Evolutionary conservation across 1,140 invertebrate genomes (phyloP).

Genomic region (Neelides sp.): DNA sequence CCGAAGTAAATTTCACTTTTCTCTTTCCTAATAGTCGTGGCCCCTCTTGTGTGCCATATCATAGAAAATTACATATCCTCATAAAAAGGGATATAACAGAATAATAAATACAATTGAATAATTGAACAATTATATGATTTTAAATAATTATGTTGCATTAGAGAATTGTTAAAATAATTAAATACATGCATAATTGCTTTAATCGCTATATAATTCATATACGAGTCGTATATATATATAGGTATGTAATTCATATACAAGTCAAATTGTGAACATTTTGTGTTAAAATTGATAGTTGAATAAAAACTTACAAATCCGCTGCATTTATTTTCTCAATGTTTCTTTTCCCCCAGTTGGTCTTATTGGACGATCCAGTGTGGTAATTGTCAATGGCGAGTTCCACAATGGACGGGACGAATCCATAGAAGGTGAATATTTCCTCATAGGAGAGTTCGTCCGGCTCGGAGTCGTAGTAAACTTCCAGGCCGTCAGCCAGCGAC

Average conservation of each 20-base stretch:
- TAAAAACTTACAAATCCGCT: slow-evolving; percentile 11
- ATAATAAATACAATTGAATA: too few relatives aligned
- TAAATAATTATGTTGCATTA: not conserved
- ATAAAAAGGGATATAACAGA: too few relatives aligned
- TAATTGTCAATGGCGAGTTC: slow-evolving; percentile 16
- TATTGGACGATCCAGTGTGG: not conserved
- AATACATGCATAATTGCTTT: too few relatives aligned
- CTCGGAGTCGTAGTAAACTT: slow-evolving; percentile 9
- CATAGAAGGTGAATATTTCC: slow-evolving; percentile 11
- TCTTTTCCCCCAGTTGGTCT: slow-evolving; percentile 3
- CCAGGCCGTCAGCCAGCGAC: slow-evolving; percentile 6
- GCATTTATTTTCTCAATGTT: slow-evolving; percentile 8
- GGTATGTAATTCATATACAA: not conserved
- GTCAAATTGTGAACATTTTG: too few relatives aligned
- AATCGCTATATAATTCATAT: too few relatives aligned
- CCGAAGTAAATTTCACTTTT: too few relatives aligned
- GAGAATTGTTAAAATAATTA: not conserved
- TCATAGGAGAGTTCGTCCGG: slow-evolving; percentile 4
- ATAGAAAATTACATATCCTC: too few relatives aligned
- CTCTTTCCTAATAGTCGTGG: too few relatives aligned
- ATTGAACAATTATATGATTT: too few relatives aligned
- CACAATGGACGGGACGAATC: slow-evolving; percentile 10
- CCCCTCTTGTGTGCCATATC: too few relatives aligned
- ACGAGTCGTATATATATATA: not conserved
- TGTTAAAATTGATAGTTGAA: too few relatives aligned